phyloP scores from a whole-genome alignment of 2,113 vertebrate species.

The Dipodomys stephensi region DNA sequence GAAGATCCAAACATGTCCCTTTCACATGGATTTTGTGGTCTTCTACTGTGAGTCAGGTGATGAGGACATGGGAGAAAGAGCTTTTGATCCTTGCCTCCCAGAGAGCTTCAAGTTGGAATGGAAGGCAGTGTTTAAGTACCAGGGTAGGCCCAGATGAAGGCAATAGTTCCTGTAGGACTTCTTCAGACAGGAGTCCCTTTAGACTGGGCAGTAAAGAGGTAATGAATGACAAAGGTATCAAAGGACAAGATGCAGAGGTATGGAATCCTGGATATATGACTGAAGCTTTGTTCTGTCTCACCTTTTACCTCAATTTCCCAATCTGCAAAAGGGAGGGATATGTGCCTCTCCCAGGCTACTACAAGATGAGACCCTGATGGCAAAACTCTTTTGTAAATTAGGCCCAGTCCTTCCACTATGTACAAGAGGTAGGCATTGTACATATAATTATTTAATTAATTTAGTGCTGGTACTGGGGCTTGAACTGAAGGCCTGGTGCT shows the following conservation, averaged over 20 bases:
- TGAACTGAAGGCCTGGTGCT: too few species aligned
- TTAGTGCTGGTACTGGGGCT: too few species aligned
- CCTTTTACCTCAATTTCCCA: constrained; percentile 65
- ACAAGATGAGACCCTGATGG: constrained; percentile 15
- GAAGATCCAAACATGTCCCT: not conserved
- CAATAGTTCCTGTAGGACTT: not conserved
- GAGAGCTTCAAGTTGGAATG: not conserved
- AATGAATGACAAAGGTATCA: not conserved
- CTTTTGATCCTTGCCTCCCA: not conserved
- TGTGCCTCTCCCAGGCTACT: not conserved
- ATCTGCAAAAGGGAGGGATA: not conserved
- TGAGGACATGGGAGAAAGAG: not conserved
- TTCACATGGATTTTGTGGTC: not conserved
- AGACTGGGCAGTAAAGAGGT: not conserved
- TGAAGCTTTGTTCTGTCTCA: not conserved
- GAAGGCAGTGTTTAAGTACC: constrained; percentile 26
- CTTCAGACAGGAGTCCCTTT: constrained; percentile 24
- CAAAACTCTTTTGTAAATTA: constrained; percentile 41
- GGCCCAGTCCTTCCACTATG: not conserved
- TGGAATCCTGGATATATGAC: not conserved
- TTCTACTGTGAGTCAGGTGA: not conserved
- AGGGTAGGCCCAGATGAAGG: not conserved
- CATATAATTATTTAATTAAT: not conserved
- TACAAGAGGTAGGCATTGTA: not conserved
- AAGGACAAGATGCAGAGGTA: not conserved